Percentiles rank a stretch among this genome's conserved stretches.
These are phyloP conservation scores for Drosophila niveifrons DNA, from an alignment of 2,888 invertebrate genomes.

Conservation along the genomic window DNA sequence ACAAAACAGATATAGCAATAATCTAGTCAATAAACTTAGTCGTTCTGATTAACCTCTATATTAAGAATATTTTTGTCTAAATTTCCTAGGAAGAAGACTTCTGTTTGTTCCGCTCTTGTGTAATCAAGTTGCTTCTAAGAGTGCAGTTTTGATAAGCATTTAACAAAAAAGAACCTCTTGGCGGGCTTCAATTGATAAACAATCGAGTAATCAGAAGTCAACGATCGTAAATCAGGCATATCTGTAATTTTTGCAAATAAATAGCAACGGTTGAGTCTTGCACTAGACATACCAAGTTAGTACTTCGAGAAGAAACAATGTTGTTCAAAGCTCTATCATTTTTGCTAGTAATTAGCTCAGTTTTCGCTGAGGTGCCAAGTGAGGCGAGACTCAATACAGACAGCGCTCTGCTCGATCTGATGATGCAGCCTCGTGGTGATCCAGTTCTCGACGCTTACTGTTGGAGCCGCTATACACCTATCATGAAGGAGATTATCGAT, in stretches of 20 bases:
- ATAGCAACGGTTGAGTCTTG: not conserved
- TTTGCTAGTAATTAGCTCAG: slow-evolving; percentile 34
- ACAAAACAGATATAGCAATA: not conserved
- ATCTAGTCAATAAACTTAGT: not conserved
- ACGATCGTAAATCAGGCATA: not conserved
- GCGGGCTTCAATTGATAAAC: slow-evolving; percentile 4
- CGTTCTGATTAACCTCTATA: not conserved
- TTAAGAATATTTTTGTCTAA: not conserved
- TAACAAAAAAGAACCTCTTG: slow-evolving; percentile 1
- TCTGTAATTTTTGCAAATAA: slow-evolving; percentile 24
- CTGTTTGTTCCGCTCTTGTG: not conserved
- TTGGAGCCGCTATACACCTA: slow-evolving; percentile 44
- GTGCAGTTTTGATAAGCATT: not conserved
- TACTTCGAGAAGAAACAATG: slow-evolving; percentile 40
- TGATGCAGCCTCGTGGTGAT: slow-evolving; percentile 30
- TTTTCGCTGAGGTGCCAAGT: slow-evolving; percentile 28
- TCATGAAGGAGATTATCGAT: slow-evolving; percentile 28
- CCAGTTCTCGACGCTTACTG: slow-evolving; percentile 32
- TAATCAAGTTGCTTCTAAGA: not conserved
- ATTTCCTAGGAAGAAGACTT: not conserved
- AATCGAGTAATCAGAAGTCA: not conserved
- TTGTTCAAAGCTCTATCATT: slow-evolving; percentile 37
- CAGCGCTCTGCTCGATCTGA: slow-evolving; percentile 32
- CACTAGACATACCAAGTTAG: slow-evolving; percentile 22
- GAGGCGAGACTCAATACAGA: slow-evolving; percentile 15